Evolutionary conservation across 2,797 vertebrate species (phyloP).

Genomic region (Lutjanus argentimaculatus): DNA sequence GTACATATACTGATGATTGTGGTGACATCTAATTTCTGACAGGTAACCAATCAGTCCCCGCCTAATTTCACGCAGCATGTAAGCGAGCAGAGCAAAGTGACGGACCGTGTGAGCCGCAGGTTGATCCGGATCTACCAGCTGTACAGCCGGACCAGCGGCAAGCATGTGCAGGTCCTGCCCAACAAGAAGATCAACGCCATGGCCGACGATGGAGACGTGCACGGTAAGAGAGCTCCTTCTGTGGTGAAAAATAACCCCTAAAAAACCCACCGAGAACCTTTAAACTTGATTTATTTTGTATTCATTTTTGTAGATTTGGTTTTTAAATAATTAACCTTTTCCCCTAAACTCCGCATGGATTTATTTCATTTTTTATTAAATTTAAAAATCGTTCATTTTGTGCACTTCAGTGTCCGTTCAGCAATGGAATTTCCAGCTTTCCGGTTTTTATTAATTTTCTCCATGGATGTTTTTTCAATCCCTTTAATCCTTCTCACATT

Average conservation of each 20-base stretch:
- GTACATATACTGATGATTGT: conserved; percentile 79
- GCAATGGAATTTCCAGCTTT: too few relatives aligned
- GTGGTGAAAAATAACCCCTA: neutral
- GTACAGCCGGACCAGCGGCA: conserved; percentile 99
- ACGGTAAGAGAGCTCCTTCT: conserved; percentile 87
- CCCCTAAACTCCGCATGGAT: neutral
- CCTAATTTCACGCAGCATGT: conserved; percentile 99
- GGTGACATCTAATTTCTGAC: conserved; percentile 94
- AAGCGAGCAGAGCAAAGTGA: conserved; percentile 99
- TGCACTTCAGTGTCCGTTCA: too few relatives aligned
- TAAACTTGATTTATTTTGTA: neutral
- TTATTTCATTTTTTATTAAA: neutral
- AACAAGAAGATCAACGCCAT: conserved; percentile 99
- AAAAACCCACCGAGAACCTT: neutral
- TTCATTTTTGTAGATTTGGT: rapidly evolving
- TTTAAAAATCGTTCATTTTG: neutral
- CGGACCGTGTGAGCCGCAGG: conserved; percentile 97
- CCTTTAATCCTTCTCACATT: neutral
- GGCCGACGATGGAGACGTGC: conserved; percentile 97
- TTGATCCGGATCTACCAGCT: conserved; percentile 99
- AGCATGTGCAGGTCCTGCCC: conserved; percentile 97
- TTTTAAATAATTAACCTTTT: neutral
- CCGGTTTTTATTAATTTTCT: too few relatives aligned
- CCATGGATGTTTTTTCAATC: too few relatives aligned
- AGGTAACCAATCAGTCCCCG: conserved; percentile 99